Evolutionary conservation across 1,140 invertebrate species (phyloP), one percentile per base, ranked within the genome.

Genomic region (Teleopsis dalmanni): DNA sequence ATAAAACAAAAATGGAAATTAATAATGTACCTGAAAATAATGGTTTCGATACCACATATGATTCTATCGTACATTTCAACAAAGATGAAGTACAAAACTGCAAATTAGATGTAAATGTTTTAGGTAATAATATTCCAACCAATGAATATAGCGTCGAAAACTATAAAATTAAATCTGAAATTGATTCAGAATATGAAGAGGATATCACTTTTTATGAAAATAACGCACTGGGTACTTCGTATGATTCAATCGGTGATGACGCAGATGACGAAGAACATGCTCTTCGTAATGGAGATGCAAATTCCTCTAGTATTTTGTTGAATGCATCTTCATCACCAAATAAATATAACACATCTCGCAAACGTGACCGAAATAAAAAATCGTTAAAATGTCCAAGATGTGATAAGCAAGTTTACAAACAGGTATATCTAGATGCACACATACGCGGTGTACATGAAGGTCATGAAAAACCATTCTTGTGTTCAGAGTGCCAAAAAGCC

Each of bases 331-430:
- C 34, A 26, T 3, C 8, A 26, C 36, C 34, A 14, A 11, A 19
- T 6, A 36, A 25, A 19, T 16, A 13, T 42, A 26, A 16, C 4
- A 13, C 16, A 6, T 9, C 23, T 8, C 34, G 18, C 5, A 44
- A 31, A 40, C 25, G 42, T 8, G 38, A 52, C 18, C 23, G 31
- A 9, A 47, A 22, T 4, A 14, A 26, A 14, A 47, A 36, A 18
- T 26, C 2, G 31, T 25, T 66, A 16, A 54, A 60, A 4, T 66
- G 63, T 29, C 36, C 62, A 21, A 57, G 54, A 27, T 66, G 63
- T 23, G 64, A 64, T 31, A 66, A 66, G 31, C 57, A 66, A 40
- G 63, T 62, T 0, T 66, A 66, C 14, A 66, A 66, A 38, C 48
- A 64, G 8, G 57, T 64, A 19, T 66, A 66, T 23, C 36, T 66